Base-by-base conservation (phyloP, 2,888 invertebrate species). In the Archips crataeganus region DNA sequence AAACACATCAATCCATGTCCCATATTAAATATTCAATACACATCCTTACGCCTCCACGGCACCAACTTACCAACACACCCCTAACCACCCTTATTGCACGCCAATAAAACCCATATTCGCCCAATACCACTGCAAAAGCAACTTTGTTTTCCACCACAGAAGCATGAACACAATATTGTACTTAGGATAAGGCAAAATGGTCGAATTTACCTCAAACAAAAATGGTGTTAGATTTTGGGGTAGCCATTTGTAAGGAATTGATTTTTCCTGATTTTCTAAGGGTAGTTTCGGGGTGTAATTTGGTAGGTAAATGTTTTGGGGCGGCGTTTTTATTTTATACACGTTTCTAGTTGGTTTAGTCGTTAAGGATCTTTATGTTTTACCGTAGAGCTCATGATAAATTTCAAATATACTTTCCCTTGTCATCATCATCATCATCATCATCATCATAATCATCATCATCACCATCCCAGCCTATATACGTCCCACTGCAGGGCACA, bases 191-290 rank as follows among this genome's bases (percentile, higher is more conserved):
- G 59, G 61, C 4, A 6, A 39, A 34, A 69, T 2, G 36, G 63
- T 73, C 6, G 23, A 64, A 59, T 60, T 59, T 57, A 32, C 15
- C 42, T 54, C 64, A 64, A n/a, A 11, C 5, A 32, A 49, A 15
- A n/a, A 59, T 64, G 59, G 74, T 74, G 73, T 70, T 74, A 60
- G 65, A 45, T 54, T 65, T 51, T n/a, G 51, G 73, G 69, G 74
- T 74, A 70, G 64, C 59, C 74, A 71, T 75, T 75, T 78, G 73
- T 74, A 70, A 71, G 65, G 71, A 77, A 80, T 79, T 80, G 80
- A 79, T 80, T 80, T 79, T 79, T 79, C 78, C 54, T 73, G 72
- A 79, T 78, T 80, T 80, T 78, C 76, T 75, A 75, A 79, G 79
- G 79, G 80, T 81, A 71, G 74, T 71, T 80, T 80, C 76, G 75